Evolutionary conservation across 2,113 vertebrate genomes (phyloP).

Genomic region (Poeciliopsis turrubarensis): DNA sequence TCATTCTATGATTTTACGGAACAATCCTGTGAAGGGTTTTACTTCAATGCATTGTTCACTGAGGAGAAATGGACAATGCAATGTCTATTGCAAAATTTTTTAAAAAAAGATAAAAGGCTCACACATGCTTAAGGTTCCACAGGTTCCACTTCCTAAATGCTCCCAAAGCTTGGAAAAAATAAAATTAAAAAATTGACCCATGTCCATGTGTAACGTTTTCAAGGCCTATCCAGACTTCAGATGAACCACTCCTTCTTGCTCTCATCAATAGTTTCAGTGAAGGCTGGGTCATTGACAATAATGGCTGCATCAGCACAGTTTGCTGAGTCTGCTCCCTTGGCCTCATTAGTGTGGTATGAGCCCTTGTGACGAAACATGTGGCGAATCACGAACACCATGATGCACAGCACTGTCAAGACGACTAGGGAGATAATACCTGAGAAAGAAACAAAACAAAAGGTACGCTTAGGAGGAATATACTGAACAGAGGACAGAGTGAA

Average conservation of each 20-base stretch:
- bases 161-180: constrained; percentile 41
- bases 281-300: constrained; percentile 98
- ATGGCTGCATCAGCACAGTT: constrained; percentile 95
- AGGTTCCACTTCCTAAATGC: constrained; percentile 21
- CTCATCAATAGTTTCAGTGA: constrained; percentile 97
- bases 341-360: constrained; percentile 98
- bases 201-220: constrained; percentile 37
- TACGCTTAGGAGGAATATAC: no score
- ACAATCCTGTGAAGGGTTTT: not conserved
- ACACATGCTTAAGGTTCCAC: constrained; percentile 5
- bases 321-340: constrained; percentile 93
- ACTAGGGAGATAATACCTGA: constrained; percentile 93
- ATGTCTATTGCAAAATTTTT: constrained; percentile 22
- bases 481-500: no score
- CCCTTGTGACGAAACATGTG: constrained; percentile 99
- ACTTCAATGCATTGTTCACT: not conserved
- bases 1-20: not conserved
- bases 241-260: constrained; percentile 99
- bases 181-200: not conserved
- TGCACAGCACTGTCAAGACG: constrained; percentile 92
- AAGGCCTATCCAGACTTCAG: constrained; percentile 58
- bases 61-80: no score
- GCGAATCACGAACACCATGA: constrained; percentile 93
- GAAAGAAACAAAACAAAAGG: not conserved
- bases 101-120: constrained; percentile 18